Base-by-base conservation (phyloP, 2,113 vertebrate species). In the Paradisaea rubra region DNA sequence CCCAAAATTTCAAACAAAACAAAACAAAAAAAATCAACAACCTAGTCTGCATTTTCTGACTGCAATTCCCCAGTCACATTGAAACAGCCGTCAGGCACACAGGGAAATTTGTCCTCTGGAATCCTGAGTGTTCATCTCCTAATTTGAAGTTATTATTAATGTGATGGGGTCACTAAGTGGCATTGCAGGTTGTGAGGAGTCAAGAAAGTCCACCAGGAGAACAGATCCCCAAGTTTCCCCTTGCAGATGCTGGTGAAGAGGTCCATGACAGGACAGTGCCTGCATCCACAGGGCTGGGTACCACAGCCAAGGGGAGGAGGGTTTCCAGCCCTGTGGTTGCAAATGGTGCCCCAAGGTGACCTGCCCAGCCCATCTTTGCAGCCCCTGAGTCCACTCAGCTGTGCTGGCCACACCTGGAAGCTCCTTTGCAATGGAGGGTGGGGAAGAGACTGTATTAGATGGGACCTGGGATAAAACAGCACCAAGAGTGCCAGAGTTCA, bases 291-390 rank as follows among this genome's bases (percentile, higher is more conserved):
- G 1, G 0, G 13, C 2, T 77, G 56, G 30, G 21, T n/a, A 39
- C 24, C 4, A 1, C 64, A 60, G 44, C 0, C 0, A 15, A 64
- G 22, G 1, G 0, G 9, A 18, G 23, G 9, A 20, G 59, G 22
- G n/a, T 52, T 91, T 65, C 63, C 68, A 93, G 17, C 28, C 27
- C 70, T 12, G 23, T 0, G 0, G 22, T 0, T 69, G 7, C 30
- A 79, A 54, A 3, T 64, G 22, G 25, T 77, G 13, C 24, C 37
- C 22, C 0, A 0, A 72, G 53, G 53, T 78, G 93, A 56, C 25
- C 54, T 59, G 53, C 20, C 20, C 71, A 92, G 53, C 30, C 44
- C 17, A 4, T 7, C 21, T 74, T 50, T 65, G 18, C 45, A 80
- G 61, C 44, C 18, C 28, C 14, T 2, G 1, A 39, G 41, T 7